These are phyloP conservation scores for Oreochromis spilurus DNA, from an alignment of 2,113 vertebrate species.

Conservation along the genomic window DNA sequence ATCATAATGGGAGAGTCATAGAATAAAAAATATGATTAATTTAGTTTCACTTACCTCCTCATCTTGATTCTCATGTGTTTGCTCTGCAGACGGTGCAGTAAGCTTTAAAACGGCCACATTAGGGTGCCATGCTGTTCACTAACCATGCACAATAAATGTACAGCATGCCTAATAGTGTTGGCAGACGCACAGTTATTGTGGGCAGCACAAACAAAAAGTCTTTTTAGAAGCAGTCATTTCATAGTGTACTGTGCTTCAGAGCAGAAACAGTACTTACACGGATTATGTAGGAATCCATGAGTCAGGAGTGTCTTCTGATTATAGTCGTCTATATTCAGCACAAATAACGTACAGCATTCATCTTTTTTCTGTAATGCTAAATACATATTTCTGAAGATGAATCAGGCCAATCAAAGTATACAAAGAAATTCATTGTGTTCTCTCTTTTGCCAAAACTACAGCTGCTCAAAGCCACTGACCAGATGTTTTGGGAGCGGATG, in stretches of 20 bases:
- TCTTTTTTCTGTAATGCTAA: neutral
- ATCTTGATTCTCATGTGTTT: neutral
- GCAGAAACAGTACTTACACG: neutral
- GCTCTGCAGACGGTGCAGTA: neutral
- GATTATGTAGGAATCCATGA: slow-evolving; percentile 13
- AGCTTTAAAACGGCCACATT: neutral
- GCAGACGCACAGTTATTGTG: neutral
- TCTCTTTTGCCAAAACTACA: neutral
- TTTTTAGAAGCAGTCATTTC: neutral
- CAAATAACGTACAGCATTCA: neutral
- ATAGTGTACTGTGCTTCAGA: neutral
- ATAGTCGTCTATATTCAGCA: neutral
- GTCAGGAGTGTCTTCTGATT: slow-evolving; percentile 1
- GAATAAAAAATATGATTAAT: neutral
- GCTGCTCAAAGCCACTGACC: neutral
- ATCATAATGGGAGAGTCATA: neutral
- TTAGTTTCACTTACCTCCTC: neutral
- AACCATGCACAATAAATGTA: slow-evolving; percentile 21
- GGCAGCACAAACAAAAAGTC: slow-evolving; percentile 25
- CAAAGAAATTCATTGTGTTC: neutral
- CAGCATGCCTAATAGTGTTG: slow-evolving; percentile 21
- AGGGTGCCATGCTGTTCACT: neutral
- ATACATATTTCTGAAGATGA: neutral
- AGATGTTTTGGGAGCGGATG: neutral
- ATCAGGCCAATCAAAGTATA: neutral